These are phyloP conservation scores for Simalia tracyae DNA, from an alignment of 2,797 vertebrate species.

Conservation along the genomic window DNA sequence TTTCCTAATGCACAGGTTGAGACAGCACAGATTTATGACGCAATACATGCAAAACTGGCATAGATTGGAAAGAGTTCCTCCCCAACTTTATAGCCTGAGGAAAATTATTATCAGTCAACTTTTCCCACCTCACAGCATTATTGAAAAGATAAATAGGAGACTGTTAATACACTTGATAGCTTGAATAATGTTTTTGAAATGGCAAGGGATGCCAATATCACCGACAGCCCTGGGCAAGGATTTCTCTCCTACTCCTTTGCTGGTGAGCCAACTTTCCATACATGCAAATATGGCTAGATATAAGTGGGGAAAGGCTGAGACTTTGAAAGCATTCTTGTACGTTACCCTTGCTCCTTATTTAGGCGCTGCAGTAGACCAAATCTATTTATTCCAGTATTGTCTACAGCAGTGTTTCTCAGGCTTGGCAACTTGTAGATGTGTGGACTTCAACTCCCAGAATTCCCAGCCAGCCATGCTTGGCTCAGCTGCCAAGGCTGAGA, in stretches of 20 bases:
- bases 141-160: conserved; percentile 4
- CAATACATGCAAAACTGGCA: background rate
- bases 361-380: background rate
- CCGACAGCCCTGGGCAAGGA: background rate
- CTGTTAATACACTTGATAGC: background rate
- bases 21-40: background rate
- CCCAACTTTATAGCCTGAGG: background rate
- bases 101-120: background rate
- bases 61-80: background rate
- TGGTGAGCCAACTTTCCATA: background rate
- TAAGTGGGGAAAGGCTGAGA: background rate
- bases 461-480: background rate
- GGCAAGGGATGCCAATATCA: background rate
- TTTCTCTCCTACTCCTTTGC: background rate
- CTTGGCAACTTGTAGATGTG: background rate
- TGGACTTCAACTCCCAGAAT: background rate
- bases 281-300: background rate
- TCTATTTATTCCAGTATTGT: too few species aligned
- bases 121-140: background rate
- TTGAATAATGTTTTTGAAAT: conserved; percentile 10
- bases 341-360: background rate
- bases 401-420: background rate
- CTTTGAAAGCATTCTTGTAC: background rate
- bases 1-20: background rate
- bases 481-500: too few species aligned